phyloP scores from a whole-genome alignment of 2,888 invertebrate genomes.

The Hypsopygia costalis region DNA sequence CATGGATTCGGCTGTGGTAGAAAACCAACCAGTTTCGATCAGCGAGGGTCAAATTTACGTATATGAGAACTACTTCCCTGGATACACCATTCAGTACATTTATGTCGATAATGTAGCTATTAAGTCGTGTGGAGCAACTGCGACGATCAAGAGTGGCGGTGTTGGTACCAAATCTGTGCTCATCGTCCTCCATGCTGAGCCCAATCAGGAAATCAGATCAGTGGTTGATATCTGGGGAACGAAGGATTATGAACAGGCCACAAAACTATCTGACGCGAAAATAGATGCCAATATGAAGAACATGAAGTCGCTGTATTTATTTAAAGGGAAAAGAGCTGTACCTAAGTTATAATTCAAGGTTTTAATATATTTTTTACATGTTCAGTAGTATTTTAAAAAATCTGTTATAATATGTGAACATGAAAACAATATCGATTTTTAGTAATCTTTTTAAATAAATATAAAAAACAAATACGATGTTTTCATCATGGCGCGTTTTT shows the following conservation, averaged over 20 bases:
- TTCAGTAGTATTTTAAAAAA: too few species aligned
- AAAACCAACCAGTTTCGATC: constrained; percentile 49
- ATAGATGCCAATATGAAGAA: constrained; percentile 22
- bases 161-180: constrained; percentile 45
- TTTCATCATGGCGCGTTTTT: too few species aligned
- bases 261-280: neutral
- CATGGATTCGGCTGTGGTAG: constrained; percentile 57
- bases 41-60: constrained; percentile 60
- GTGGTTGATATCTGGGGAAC: constrained; percentile 67
- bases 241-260: constrained; percentile 16
- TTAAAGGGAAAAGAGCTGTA: constrained; percentile 38
- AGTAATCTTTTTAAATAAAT: too few species aligned
- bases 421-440: too few species aligned
- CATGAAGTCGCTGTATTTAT: constrained; percentile 41
- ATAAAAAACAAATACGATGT: too few species aligned
- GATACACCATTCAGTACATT: constrained; percentile 52
- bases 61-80: constrained; percentile 61
- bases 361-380: too few species aligned
- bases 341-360: too few species aligned
- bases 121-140: constrained; percentile 55
- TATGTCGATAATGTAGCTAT: constrained; percentile 62
- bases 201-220: constrained; percentile 56
- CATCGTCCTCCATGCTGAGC: constrained; percentile 50
- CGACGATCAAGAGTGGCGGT: constrained; percentile 49
- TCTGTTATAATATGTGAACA: too few species aligned